Conservation (phyloP, 2,888 invertebrate genomes). For the Petrolisthes cinctipes region DNA sequence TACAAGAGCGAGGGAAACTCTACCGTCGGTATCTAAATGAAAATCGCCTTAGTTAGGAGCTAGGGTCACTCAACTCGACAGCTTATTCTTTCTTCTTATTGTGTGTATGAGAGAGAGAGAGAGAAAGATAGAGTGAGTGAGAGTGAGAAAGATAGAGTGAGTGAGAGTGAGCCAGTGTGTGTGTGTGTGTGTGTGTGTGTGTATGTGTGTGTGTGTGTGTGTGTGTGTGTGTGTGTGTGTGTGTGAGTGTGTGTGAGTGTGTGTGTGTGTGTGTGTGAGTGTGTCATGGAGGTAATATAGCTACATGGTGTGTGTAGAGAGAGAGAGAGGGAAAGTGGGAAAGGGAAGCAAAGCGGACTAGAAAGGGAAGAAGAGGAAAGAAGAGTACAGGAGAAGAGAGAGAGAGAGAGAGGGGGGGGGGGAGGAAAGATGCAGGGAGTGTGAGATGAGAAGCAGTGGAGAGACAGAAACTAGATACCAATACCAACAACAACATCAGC, state of each 20-base stretch:
- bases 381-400: not conserved
- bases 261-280: too few relatives aligned
- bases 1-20: not conserved
- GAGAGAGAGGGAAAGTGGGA: not conserved
- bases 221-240: slow-evolving; percentile 26
- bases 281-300: too few relatives aligned
- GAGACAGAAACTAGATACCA: not conserved
- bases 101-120: not conserved
- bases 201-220: not conserved
- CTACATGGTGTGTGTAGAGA: too few relatives aligned
- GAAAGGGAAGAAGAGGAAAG: not conserved
- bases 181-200: slow-evolving; percentile 29
- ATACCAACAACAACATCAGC: not conserved
- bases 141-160: not conserved
- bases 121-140: not conserved
- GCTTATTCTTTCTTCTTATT: too few relatives aligned
- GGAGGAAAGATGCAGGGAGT: too few relatives aligned
- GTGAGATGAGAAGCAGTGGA: too few relatives aligned
- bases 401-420: too few relatives aligned
- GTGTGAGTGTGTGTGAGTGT: not conserved
- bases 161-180: not conserved
- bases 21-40: not conserved
- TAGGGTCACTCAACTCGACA: too few relatives aligned
- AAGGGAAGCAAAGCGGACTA: too few relatives aligned
- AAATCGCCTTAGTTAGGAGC: too few relatives aligned